These are phyloP conservation scores for Penaeus chinensis DNA, from an alignment of 1,140 invertebrate genomes.

Conservation along the genomic window DNA sequence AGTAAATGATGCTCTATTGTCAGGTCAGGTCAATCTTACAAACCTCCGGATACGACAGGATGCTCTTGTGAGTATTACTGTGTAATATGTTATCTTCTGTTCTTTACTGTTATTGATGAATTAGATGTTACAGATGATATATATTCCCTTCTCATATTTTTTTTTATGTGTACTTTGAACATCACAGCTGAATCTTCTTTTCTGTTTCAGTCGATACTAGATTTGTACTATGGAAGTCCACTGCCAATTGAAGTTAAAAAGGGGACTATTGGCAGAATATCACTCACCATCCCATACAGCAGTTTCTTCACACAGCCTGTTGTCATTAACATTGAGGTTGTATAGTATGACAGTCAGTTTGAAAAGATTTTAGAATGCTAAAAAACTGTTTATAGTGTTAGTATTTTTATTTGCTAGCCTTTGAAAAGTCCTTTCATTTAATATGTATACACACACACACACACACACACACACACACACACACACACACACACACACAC, in stretches of 20 bases:
- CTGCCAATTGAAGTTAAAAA: constrained; percentile 55
- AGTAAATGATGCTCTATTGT: constrained; percentile 84
- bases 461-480: too few relatives aligned
- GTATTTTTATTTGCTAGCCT: constrained; percentile 70
- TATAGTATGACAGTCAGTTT: constrained; percentile 78
- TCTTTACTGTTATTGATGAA: too few relatives aligned
- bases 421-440: too few relatives aligned
- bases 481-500: too few relatives aligned
- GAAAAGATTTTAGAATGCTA: constrained; percentile 82
- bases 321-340: constrained; percentile 72
- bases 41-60: constrained; percentile 83
- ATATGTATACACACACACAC: too few relatives aligned
- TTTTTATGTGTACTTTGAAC: too few relatives aligned
- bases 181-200: neutral
- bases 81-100: neutral
- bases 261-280: constrained; percentile 65
- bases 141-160: too few relatives aligned
- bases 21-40: constrained; percentile 80
- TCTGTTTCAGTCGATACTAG: constrained; percentile 79
- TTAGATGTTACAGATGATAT: too few relatives aligned
- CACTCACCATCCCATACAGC: constrained; percentile 69
- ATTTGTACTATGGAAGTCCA: constrained; percentile 81
- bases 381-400: constrained; percentile 53
- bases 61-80: constrained; percentile 77
- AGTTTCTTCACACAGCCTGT: constrained; percentile 67